These are phyloP conservation scores for Jacana jacana DNA, from an alignment of 2,113 vertebrate species.

Conservation along the genomic window DNA sequence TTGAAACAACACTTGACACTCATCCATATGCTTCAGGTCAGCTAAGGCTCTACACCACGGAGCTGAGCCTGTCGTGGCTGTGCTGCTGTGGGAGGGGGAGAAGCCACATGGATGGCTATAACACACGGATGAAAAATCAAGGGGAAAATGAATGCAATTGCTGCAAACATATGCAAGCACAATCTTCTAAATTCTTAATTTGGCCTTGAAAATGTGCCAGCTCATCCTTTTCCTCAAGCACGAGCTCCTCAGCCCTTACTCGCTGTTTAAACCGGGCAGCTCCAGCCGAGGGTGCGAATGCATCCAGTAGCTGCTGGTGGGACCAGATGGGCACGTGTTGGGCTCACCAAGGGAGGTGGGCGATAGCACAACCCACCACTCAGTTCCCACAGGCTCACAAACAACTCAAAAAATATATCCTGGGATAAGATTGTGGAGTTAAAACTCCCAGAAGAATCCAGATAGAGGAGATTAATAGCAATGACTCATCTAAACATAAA, in stretches of 20 bases:
- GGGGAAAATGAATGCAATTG: neutral
- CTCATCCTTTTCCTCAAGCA: neutral
- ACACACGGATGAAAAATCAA: neutral
- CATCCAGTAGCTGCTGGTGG: neutral
- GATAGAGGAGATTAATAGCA: neutral
- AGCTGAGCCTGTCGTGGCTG: neutral
- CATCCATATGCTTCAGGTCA: neutral
- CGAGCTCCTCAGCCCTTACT: neutral
- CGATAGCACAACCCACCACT: neutral
- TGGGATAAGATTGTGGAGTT: neutral
- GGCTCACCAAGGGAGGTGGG: neutral
- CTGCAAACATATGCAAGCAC: neutral
- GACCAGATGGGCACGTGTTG: neutral
- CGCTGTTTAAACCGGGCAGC: neutral
- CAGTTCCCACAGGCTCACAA: neutral
- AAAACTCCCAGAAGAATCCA: neutral
- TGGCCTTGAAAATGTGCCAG: neutral
- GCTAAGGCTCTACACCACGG: neutral
- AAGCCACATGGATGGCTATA: neutral
- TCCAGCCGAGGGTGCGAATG: neutral
- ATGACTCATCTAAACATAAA: neutral
- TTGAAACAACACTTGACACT: neutral
- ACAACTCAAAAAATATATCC: neutral
- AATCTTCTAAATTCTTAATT: constrained; percentile 13
- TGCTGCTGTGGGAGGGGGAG: neutral